These are phyloP conservation scores for Sphaeramia orbicularis DNA, from an alignment of 2,797 vertebrate genomes.

Conservation along the genomic window DNA sequence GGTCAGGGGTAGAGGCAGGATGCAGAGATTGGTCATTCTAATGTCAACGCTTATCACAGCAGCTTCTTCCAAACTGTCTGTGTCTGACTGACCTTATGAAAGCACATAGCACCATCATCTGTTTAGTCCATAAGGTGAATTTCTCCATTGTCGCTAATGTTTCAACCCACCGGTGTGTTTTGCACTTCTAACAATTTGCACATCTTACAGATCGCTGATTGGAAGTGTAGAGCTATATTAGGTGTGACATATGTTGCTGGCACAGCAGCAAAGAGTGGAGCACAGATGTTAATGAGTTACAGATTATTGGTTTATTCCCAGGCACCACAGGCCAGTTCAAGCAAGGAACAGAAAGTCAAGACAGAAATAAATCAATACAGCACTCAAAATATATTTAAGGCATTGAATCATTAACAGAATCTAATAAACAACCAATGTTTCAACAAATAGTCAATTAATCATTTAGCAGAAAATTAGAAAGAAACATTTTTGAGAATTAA, in stretches of 20 bases:
- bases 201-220: constrained; percentile 59
- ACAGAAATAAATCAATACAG: constrained; percentile 35
- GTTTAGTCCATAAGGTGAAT: constrained; percentile 72
- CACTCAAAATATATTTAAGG: constrained; percentile 6
- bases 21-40: constrained; percentile 69
- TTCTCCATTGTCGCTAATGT: constrained; percentile 64
- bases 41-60: constrained; percentile 72
- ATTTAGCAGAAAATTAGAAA: neutral
- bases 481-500: neutral
- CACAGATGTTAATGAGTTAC: constrained; percentile 72
- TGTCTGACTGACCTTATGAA: constrained; percentile 59
- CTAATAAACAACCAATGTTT: constrained; percentile 5
- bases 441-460: constrained; percentile 11
- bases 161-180: constrained; percentile 36
- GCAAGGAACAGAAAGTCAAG: constrained; percentile 24
- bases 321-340: constrained; percentile 30
- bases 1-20: constrained; percentile 64
- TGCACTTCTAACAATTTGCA: constrained; percentile 59
- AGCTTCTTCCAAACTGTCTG: constrained; percentile 49
- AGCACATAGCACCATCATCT: constrained; percentile 36
- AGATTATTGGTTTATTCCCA: constrained; percentile 57
- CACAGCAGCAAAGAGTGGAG: constrained; percentile 59
- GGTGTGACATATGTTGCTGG: constrained; percentile 70
- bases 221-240: constrained; percentile 52
- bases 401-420: constrained; percentile 7